These are phyloP conservation scores for Bombylius discolor DNA, from an alignment of 2,888 invertebrate genomes.

Conservation along the genomic window DNA sequence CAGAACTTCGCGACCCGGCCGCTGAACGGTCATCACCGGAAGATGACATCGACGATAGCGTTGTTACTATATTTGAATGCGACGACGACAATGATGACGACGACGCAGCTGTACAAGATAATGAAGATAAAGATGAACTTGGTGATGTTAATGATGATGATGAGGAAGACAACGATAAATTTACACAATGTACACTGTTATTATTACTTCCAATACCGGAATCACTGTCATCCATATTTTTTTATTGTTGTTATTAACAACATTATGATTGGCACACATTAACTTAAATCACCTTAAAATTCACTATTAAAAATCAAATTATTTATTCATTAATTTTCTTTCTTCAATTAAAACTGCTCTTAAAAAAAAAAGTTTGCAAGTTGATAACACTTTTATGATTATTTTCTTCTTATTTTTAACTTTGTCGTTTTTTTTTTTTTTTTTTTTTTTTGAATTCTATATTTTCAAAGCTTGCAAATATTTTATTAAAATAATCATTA, in stretches of 20 bases:
- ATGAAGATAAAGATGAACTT: neutral
- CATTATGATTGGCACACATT: slow-evolving; percentile 3
- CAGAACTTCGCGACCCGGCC: slow-evolving; percentile 13
- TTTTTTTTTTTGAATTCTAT: too few relatives aligned
- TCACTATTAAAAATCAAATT: too few relatives aligned
- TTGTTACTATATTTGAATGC: neutral
- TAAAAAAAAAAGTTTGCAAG: too few relatives aligned
- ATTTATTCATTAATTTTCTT: too few relatives aligned
- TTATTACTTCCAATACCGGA: slow-evolving; percentile 7
- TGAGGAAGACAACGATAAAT: neutral
- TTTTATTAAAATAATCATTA: too few relatives aligned
- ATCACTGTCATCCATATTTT: slow-evolving; percentile 13
- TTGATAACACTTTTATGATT: too few relatives aligned
- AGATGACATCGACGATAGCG: slow-evolving; percentile 12
- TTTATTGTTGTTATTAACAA: neutral
- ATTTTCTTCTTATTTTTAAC: too few relatives aligned
- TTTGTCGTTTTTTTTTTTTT: too few relatives aligned
- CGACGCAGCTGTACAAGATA: slow-evolving; percentile 1
- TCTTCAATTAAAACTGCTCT: too few relatives aligned
- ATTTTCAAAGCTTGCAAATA: too few relatives aligned
- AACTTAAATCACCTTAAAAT: neutral
- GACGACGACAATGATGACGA: slow-evolving; percentile 3
- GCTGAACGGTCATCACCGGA: slow-evolving; percentile 12
- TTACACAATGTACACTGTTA: neutral
- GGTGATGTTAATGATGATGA: neutral